Evolutionary conservation across 2,888 invertebrate genomes (phyloP).

Genomic region (Bombylius discolor): DNA sequence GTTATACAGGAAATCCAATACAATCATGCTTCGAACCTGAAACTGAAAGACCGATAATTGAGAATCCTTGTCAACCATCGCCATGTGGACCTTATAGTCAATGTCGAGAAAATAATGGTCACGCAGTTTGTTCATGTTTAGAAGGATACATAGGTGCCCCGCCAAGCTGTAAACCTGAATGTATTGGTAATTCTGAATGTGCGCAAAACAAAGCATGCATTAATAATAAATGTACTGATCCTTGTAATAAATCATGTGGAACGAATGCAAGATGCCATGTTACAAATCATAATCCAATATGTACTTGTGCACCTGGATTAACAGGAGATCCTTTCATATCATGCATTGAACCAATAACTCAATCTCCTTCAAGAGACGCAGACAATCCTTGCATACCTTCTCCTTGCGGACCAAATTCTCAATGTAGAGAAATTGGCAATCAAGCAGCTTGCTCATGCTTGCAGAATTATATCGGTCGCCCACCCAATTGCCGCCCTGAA

Average conservation of each 20-base stretch:
- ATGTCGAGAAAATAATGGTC: conserved; percentile 47
- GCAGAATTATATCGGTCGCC: conserved; percentile 66
- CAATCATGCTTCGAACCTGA: conserved; percentile 42
- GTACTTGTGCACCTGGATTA: conserved; percentile 48
- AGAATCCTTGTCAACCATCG: conserved; percentile 47
- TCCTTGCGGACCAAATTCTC: conserved; percentile 73
- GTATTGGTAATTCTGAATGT: conserved; percentile 53
- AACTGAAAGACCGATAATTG: conserved; percentile 22
- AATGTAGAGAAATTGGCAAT: conserved; percentile 64
- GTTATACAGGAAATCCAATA: conserved; percentile 59
- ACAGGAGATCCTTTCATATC: conserved; percentile 51
- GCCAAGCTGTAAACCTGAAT: conserved; percentile 51
- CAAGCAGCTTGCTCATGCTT: conserved; percentile 78
- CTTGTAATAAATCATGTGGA: conserved; percentile 54
- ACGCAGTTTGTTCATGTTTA: conserved; percentile 50
- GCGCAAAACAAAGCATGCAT: conserved; percentile 48
- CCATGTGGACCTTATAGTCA: conserved; percentile 55
- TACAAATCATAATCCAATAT: conserved; percentile 54
- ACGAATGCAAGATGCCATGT: conserved; percentile 51
- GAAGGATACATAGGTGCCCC: conserved; percentile 51
- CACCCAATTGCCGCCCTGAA: conserved; percentile 76
- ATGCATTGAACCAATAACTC: conserved; percentile 38
- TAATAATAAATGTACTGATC: conserved; percentile 51
- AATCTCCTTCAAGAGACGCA: conserved; percentile 26
- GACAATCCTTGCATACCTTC: conserved; percentile 64